Base-by-base conservation (phyloP, 1,140 invertebrate species). In the Drosophila subobscura region DNA sequence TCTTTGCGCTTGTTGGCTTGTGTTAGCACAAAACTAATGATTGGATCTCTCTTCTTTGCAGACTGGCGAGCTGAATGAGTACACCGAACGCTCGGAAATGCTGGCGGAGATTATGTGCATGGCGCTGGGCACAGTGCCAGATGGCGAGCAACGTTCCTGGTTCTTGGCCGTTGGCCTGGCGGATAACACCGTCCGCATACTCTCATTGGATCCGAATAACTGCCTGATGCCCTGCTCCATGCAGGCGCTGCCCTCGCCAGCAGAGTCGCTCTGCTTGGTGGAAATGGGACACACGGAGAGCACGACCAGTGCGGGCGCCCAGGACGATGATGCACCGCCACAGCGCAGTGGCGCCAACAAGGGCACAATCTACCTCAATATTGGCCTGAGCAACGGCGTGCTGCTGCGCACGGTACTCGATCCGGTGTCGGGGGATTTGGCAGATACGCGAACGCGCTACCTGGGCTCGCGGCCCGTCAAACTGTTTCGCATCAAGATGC, bases 41-140 rank as follows among this genome's bases (percentile, higher is more conserved):
- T 6, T 6, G 3, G 2, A 54, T 41, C 8, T 37, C 50, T 8
- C 73, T 42, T 29, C 6, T 71, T 93, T 93, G 14, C 85, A 99
- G 97, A 97, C 97, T 77, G 98, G 98, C 0, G 98, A 99, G 92
- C 92, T 99, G 27, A 99, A 99, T 92, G 99, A 99, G 91, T 99
- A 99, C 83, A 99, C 97, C 5, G 98, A 99, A 90, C 94, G 97
- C 10, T 98, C 99, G 79, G 98, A 99, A 89, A 97, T 99, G 95
- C 96, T 97, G 5, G 95, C 97, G 2, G 98, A 99, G 91, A 98
- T 99, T 1, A 96, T 99, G 71, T 99, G 99, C 79, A 99, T 99
- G 99, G 98, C 98, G 0, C 90, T 99, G 29, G 98, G 97, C 2
- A 97, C 97, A 55, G 98, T 99, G 0, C 97, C 98, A 0, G 93